Conservation (phyloP, 2,888 invertebrate genomes). For the Athripsodes cinereus region DNA sequence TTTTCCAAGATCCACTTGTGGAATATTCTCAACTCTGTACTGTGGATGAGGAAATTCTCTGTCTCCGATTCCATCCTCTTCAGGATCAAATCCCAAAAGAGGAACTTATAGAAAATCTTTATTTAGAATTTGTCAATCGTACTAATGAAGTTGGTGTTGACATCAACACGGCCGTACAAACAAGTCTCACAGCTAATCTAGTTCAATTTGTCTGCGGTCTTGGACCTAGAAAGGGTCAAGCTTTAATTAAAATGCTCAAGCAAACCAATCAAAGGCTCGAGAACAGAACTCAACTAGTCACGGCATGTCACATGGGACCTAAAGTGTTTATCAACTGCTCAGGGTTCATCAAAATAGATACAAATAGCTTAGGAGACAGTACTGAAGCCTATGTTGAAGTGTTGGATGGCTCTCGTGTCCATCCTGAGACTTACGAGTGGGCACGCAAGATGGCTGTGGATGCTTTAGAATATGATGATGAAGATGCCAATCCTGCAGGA, state of each 20-base stretch:
- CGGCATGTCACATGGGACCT: conserved; percentile 94
- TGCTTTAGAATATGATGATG: conserved; percentile 96
- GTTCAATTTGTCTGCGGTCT: conserved; percentile 97
- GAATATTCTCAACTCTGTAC: conserved; percentile 96
- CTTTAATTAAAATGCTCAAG: conserved; percentile 77
- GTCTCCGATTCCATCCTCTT: conserved; percentile 84
- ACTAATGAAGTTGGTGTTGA: conserved; percentile 99
- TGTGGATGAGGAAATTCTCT: conserved; percentile 92
- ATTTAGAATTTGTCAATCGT: conserved; percentile 87
- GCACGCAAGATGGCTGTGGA: conserved; percentile 99
- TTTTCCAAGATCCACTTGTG: conserved; percentile 91
- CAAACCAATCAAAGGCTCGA: conserved; percentile 88
- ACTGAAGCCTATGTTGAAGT: conserved; percentile 95
- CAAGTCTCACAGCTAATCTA: conserved; percentile 79
- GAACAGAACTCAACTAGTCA: conserved; percentile 92
- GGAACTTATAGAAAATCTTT: conserved; percentile 76
- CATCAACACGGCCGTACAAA: conserved; percentile 87
- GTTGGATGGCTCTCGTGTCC: conserved; percentile 94
- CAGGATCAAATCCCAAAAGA: conserved; percentile 80
- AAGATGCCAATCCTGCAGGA: conserved; percentile 93
- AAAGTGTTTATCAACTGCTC: conserved; percentile 99
- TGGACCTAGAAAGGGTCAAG: conserved; percentile 91
- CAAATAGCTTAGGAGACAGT: conserved; percentile 85
- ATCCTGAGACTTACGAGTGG: conserved; percentile 99
- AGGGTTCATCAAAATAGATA: conserved; percentile 98